These are phyloP conservation scores for Cnemophilus loriae DNA, from an alignment of 2,113 vertebrate species.

Conservation along the genomic window DNA sequence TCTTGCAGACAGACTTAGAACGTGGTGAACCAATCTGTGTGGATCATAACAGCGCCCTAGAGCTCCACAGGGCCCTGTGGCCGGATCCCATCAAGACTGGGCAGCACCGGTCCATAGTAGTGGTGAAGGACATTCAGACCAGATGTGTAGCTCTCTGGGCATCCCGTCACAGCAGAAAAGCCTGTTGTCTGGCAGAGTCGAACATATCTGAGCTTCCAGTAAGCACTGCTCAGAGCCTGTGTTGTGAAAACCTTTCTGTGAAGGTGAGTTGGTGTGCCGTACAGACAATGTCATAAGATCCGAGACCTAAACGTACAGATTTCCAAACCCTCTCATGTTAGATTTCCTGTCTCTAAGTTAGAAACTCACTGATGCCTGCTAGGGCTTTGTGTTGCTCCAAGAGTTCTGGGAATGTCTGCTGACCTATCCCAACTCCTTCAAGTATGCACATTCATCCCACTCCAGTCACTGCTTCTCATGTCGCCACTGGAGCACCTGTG, in stretches of 20 bases:
- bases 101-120: neutral
- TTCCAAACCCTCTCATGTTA: neutral
- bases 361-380: neutral
- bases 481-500: neutral
- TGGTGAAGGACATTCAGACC: neutral
- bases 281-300: neutral
- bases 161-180: neutral
- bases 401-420: neutral
- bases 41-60: neutral
- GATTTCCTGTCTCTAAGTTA: neutral
- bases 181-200: neutral
- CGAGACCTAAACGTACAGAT: fast-evolving
- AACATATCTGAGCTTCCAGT: neutral
- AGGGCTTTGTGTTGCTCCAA: neutral
- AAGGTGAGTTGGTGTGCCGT: neutral
- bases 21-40: neutral
- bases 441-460: neutral
- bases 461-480: neutral
- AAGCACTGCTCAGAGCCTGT: neutral
- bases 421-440: fast-evolving
- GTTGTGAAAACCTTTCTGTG: neutral
- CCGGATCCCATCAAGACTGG: neutral
- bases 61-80: neutral
- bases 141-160: neutral
- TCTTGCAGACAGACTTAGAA: neutral